Evolutionary conservation across 2,888 invertebrate species (phyloP).

Genomic region (Julus scanicus): DNA sequence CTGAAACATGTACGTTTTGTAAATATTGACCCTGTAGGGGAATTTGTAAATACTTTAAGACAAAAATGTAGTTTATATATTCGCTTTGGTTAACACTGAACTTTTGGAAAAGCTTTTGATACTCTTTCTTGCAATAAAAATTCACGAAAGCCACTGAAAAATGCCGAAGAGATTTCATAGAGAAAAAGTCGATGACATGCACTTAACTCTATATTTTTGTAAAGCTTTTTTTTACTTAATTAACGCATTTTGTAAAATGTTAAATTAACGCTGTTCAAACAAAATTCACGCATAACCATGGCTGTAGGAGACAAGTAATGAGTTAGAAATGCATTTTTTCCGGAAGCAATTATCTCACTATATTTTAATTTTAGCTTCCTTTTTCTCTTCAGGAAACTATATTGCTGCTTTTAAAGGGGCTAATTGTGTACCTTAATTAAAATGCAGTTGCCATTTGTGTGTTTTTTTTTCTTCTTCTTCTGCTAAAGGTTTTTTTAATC

Average conservation of each 20-base stretch:
- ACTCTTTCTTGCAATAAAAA: background rate
- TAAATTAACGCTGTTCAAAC: conserved; percentile 36
- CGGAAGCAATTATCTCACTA: conserved; percentile 19
- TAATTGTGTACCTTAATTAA: conserved; percentile 39
- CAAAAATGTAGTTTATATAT: too few species aligned
- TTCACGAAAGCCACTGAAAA: background rate
- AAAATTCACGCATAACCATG: background rate
- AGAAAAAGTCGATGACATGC: background rate
- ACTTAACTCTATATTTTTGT: background rate
- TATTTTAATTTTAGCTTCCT: conserved; percentile 39
- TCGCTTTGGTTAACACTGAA: background rate
- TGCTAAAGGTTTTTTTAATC: background rate
- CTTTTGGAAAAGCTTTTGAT: background rate
- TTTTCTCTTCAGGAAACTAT: conserved; percentile 1
- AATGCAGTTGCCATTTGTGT: conserved; percentile 17
- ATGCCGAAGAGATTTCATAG: background rate
- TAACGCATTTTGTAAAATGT: background rate
- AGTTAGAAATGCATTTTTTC: conserved; percentile 7
- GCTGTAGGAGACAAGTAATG: background rate
- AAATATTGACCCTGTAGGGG: background rate
- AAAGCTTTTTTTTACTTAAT: background rate
- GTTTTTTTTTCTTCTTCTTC: background rate
- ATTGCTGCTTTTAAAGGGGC: conserved; percentile 21
- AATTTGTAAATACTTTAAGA: background rate
- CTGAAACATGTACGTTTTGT: background rate